Conservation (phyloP, 2,113 vertebrate species). For the Odontophorus gujanensis region DNA sequence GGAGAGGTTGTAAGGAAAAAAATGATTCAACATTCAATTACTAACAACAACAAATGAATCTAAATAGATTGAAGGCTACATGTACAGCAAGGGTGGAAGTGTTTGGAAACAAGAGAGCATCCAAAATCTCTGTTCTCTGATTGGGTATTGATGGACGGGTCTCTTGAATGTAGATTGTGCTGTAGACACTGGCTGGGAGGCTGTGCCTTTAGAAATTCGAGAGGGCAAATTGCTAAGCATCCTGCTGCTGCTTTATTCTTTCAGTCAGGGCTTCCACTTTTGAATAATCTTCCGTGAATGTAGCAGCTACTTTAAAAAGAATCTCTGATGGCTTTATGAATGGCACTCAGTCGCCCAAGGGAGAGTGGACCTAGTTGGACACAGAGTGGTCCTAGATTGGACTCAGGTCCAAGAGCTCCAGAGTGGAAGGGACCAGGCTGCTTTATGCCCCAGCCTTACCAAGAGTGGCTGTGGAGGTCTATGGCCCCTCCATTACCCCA, state of each 20-base stretch:
- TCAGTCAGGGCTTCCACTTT: background rate
- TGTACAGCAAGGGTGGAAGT: background rate
- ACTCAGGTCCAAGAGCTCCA: background rate
- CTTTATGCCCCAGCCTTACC: background rate
- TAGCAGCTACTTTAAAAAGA: background rate
- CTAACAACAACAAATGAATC: background rate
- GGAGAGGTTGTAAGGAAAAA: background rate
- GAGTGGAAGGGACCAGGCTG: background rate
- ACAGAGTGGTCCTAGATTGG: no score
- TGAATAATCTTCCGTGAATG: background rate
- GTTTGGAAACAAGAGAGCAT: conserved; percentile 1
- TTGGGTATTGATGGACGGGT: background rate
- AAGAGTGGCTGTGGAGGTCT: background rate
- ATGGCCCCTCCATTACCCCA: rapidly evolving
- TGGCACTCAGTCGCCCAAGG: background rate
- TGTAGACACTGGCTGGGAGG: background rate
- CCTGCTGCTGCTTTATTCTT: conserved; percentile 2
- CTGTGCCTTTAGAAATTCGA: background rate
- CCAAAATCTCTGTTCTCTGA: background rate
- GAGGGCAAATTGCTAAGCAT: background rate
- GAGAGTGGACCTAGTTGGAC: background rate
- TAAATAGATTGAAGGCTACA: background rate
- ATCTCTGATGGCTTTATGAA: background rate
- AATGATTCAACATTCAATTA: background rate
- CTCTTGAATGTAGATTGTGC: background rate